phyloP scores from a whole-genome alignment of 2,113 vertebrate species.

The Myotis yumanensis region DNA sequence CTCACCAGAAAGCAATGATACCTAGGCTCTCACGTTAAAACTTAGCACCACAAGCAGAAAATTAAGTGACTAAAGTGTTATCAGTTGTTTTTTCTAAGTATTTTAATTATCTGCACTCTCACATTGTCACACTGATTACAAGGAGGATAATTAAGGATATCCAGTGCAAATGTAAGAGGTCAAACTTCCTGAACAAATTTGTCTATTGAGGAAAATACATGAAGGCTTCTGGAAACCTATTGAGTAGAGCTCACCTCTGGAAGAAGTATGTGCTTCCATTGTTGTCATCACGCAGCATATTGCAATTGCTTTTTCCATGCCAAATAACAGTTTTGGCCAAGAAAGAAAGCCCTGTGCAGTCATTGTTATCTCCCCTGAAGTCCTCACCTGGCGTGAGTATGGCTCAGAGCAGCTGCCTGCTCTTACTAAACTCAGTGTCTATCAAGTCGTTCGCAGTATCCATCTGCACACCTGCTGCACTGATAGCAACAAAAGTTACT shows the following conservation, averaged over 20 bases:
- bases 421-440: background rate
- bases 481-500: background rate
- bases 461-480: slow-evolving; percentile 39
- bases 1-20: background rate
- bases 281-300: slow-evolving; percentile 41
- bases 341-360: background rate
- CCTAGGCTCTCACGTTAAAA: background rate
- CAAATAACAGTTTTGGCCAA: background rate
- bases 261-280: background rate
- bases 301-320: slow-evolving; percentile 22
- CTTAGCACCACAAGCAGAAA: background rate
- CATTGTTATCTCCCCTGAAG: background rate
- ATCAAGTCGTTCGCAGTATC: background rate
- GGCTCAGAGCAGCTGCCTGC: slow-evolving; percentile 43
- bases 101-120: background rate
- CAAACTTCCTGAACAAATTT: background rate
- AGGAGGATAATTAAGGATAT: background rate
- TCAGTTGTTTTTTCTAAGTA: background rate
- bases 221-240: background rate
- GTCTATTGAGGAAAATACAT: background rate
- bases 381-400: slow-evolving; percentile 22
- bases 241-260: background rate
- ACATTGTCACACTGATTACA: background rate
- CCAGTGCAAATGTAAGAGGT: background rate
- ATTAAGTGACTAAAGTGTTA: background rate